These are phyloP conservation scores for Erebia palarica DNA, from an alignment of 2,888 invertebrate species.

Conservation along the genomic window DNA sequence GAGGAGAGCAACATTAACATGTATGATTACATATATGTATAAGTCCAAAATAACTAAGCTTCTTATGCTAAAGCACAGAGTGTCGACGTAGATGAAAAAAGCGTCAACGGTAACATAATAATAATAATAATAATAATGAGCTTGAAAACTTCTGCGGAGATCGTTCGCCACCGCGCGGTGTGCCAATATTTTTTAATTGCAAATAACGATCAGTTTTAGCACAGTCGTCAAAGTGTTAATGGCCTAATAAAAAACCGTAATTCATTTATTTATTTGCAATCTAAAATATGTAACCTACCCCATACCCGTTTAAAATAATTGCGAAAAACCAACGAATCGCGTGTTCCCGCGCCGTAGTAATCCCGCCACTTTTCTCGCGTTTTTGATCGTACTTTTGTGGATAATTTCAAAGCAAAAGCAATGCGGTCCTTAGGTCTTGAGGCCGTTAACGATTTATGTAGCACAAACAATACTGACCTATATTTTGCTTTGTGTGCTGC, in stretches of 20 bases:
- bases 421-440: too few species aligned
- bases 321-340: too few species aligned
- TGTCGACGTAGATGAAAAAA: conserved; percentile 21
- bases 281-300: too few species aligned
- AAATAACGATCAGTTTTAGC: conserved; percentile 38
- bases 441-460: neutral
- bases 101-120: conserved; percentile 13
- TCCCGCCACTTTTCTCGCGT: too few species aligned
- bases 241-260: conserved; percentile 36
- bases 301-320: neutral
- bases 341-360: too few species aligned
- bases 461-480: conserved; percentile 54
- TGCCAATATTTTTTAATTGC: conserved; percentile 40
- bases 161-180: conserved; percentile 35
- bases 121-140: conserved; percentile 20
- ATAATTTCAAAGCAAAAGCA: too few species aligned
- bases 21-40: neutral
- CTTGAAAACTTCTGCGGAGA: conserved; percentile 25
- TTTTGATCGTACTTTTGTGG: too few species aligned
- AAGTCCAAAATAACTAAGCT: neutral
- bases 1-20: too few species aligned
- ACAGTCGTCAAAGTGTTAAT: conserved; percentile 37
- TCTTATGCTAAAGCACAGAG: neutral
- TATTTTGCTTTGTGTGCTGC: conserved; percentile 83
- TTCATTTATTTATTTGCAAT: conserved; percentile 18